Evolutionary conservation across 2,888 invertebrate species (phyloP).

Genomic region (Spodoptera exigua): DNA sequence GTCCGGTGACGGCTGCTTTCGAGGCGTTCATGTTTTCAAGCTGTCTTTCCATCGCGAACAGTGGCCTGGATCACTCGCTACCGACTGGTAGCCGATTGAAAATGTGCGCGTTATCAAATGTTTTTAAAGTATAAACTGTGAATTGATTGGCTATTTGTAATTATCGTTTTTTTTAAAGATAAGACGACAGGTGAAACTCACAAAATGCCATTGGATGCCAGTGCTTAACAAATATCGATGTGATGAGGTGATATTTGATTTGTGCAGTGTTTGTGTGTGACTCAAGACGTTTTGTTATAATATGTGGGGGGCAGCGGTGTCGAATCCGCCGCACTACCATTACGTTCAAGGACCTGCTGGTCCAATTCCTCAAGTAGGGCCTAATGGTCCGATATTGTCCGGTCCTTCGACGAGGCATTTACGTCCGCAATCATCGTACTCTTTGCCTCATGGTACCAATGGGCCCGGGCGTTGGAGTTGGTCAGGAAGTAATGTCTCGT

Average conservation of each 20-base stretch:
- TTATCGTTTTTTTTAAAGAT: constrained; percentile 74
- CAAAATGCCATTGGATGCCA: constrained; percentile 75
- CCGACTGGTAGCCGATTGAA: constrained; percentile 72
- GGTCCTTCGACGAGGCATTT: constrained; percentile 80
- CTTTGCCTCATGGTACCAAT: constrained; percentile 88
- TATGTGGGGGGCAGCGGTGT: constrained; percentile 87
- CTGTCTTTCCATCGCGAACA: constrained; percentile 84
- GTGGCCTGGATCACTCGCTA: constrained; percentile 81
- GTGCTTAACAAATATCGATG: constrained; percentile 74
- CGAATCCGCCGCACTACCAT: constrained; percentile 84
- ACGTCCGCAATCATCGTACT: constrained; percentile 86
- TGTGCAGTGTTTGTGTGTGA: constrained; percentile 74
- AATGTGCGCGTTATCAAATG: constrained; percentile 76
- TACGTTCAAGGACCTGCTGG: constrained; percentile 80
- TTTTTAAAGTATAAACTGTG: constrained; percentile 70
- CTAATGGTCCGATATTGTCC: constrained; percentile 78
- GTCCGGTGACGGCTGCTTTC: constrained; percentile 87
- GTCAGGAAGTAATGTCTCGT: constrained; percentile 87
- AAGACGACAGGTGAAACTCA: constrained; percentile 72
- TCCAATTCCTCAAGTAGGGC: constrained; percentile 75
- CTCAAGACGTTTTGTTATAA: constrained; percentile 65
- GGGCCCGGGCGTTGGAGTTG: constrained; percentile 88
- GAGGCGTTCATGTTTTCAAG: constrained; percentile 81
- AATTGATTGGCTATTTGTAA: constrained; percentile 78
- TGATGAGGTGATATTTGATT: constrained; percentile 79